These are phyloP conservation scores for Eudemis profundana DNA, from an alignment of 2,888 invertebrate genomes.

Conservation along the genomic window DNA sequence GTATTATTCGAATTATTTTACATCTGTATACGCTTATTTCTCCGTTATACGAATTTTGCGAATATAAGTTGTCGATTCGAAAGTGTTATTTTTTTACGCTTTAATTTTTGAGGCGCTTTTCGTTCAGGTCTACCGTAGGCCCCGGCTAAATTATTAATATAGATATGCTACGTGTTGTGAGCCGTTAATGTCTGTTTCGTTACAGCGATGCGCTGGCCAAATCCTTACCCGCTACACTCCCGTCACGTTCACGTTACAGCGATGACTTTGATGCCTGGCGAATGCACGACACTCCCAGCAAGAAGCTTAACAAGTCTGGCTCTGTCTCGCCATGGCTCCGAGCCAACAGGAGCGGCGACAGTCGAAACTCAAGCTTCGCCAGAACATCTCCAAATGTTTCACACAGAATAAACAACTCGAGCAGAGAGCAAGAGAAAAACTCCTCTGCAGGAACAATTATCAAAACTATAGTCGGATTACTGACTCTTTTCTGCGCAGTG, in stretches of 20 bases:
- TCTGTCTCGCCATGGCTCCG: slow-evolving; percentile 24
- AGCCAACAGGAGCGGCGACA: slow-evolving; percentile 27
- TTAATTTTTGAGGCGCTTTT: no score
- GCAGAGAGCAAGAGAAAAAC: slow-evolving; percentile 11
- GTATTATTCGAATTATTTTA: no score
- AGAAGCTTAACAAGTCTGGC: slow-evolving; percentile 44
- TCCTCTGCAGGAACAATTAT: background rate
- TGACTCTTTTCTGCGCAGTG: slow-evolving; percentile 39
- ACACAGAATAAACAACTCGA: slow-evolving; percentile 21
- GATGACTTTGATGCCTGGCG: slow-evolving; percentile 54
- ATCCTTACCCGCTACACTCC: slow-evolving; percentile 71
- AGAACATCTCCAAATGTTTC: slow-evolving; percentile 13
- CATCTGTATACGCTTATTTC: no score
- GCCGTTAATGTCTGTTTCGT: slow-evolving; percentile 71
- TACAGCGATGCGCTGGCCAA: slow-evolving; percentile 72
- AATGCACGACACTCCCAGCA: slow-evolving; percentile 9
- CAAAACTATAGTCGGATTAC: slow-evolving; percentile 26
- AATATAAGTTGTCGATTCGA: no score
- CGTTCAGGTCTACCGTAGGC: no score
- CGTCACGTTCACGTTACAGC: slow-evolving; percentile 70
- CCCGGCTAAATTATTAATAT: no score
- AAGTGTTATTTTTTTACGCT: no score
- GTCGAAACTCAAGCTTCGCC: slow-evolving; percentile 16
- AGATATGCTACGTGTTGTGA: slow-evolving; percentile 50
- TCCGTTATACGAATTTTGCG: no score